These are phyloP conservation scores for Leptopterna dolabrata DNA, from an alignment of 2,888 invertebrate species.

Conservation along the genomic window DNA sequence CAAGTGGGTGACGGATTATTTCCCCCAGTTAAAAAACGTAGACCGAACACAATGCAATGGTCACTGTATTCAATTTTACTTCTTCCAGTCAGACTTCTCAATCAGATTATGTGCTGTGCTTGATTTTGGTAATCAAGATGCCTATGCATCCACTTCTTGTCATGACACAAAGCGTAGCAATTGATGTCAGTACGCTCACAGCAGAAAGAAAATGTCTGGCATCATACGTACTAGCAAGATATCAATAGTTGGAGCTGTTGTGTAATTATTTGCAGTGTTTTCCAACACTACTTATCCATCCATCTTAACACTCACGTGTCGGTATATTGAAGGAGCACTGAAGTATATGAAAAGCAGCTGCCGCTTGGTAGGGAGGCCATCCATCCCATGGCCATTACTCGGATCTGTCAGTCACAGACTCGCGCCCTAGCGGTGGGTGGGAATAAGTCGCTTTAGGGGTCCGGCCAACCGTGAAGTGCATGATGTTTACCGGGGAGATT, in stretches of 20 bases:
- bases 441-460: conserved; percentile 39
- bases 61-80: no score
- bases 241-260: background rate
- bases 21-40: no score
- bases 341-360: conserved; percentile 28
- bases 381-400: conserved; percentile 47
- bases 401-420: conserved; percentile 53
- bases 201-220: no score
- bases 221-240: no score
- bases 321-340: background rate
- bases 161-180: no score
- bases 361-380: background rate
- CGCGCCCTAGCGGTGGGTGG: conserved; percentile 22
- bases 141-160: no score
- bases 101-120: no score
- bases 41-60: no score
- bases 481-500: conserved; percentile 38
- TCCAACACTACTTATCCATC: background rate
- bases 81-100: no score
- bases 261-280: background rate
- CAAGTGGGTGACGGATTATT: no score
- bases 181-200: no score
- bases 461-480: conserved; percentile 35
- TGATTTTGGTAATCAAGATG: no score
- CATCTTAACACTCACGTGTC: background rate